Conservation (phyloP, 2,797 vertebrate genomes). For the Nothura maculosa region DNA sequence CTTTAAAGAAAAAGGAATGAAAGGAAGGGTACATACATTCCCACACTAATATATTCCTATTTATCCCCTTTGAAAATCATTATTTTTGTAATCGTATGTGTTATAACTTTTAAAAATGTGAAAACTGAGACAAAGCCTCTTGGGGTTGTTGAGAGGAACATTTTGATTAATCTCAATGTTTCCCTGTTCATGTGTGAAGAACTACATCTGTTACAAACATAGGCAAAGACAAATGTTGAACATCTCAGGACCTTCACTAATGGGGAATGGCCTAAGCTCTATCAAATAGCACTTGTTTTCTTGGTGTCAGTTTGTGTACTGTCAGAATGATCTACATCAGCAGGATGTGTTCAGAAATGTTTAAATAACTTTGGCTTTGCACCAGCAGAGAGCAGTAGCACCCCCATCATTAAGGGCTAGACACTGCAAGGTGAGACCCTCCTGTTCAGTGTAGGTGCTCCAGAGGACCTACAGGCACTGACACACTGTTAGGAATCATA, state of each 20-base stretch:
- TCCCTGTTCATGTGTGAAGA: background rate
- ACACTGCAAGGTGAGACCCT: background rate
- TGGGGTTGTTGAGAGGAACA: background rate
- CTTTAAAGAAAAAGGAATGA: background rate
- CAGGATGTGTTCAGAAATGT: background rate
- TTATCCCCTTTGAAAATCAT: background rate
- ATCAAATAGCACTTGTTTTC: background rate
- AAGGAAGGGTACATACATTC: background rate
- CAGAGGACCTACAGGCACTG: background rate
- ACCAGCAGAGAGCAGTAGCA: slow-evolving; percentile 45
- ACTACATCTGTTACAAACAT: background rate
- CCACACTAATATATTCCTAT: background rate
- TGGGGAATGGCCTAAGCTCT: background rate
- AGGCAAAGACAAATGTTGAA: background rate
- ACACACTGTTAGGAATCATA: background rate
- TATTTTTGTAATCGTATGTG: background rate
- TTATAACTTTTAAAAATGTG: background rate
- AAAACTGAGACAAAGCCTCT: background rate
- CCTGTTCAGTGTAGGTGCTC: background rate
- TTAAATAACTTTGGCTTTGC: background rate
- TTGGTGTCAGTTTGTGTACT: accelerated
- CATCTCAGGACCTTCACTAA: background rate
- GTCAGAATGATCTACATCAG: background rate
- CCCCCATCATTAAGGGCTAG: background rate
- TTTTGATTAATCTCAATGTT: background rate